Evolutionary conservation across 2,888 invertebrate genomes (phyloP), one percentile per base, ranked within the genome.

Genomic region (Rugalucina vietnamica): DNA sequence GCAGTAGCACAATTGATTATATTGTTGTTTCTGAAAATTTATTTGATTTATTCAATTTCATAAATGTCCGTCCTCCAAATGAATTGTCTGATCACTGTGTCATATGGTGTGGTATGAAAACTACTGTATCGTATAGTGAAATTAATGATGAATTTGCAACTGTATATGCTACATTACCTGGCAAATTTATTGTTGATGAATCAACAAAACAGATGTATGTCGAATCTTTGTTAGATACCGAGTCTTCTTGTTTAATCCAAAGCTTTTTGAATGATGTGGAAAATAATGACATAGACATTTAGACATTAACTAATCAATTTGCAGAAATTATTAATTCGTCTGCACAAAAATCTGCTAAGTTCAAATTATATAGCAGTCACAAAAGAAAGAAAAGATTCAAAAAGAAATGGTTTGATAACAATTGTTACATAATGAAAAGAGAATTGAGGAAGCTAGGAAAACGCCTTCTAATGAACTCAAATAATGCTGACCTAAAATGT

Each of bases 61-160:
- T 65, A 18, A 65, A 65, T 65, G 65, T 65, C 18, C 4, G 4
- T 3, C 21, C 65, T 34, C 65, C 65, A 65, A 34, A 21, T 12
- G 65, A 65, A 60, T 3, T 60, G 60, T 60, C 60, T 27, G 60
- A 60, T 60, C 60, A 60, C 18, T 60, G 60, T 60, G 60, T 60
- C 5, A 27, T 60, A 60, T 60, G 60, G 29, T 60, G 60, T 60
- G 29, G 60, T 27, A 60, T 60, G 60, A 60, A 60, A 27, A 27
- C 29, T 60, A 27, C 27, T 60, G 60, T 60, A 27, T 3, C 29
- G 8, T 60, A 27, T 60, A 60, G 3, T 5, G 4, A 24, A 24
- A 5, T 27, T 27, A 27, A 2, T 27, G 24, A 60, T 60, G 60
- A 27, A 5, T 27, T 21, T 27, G 60, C 5, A 18, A 24, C 27